Conservation (phyloP, 2,888 invertebrate species). For the Portevinia maculata region DNA sequence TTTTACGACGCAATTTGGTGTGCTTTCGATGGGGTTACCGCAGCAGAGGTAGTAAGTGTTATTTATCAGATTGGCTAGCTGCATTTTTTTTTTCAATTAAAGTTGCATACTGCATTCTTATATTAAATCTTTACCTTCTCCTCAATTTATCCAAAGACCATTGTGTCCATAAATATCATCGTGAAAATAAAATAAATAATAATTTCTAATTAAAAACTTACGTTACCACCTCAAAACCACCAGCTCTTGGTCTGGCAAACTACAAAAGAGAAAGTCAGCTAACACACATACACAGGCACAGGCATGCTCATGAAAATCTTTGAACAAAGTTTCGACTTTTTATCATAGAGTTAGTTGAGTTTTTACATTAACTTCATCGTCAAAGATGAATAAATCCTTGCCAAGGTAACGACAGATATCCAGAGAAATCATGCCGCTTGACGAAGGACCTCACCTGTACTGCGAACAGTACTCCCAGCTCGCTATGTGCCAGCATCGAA, state of each 20-base stretch:
- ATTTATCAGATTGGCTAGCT: too few relatives aligned
- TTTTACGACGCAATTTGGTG: too few relatives aligned
- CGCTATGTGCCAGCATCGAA: conserved; percentile 4
- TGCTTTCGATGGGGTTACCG: too few relatives aligned
- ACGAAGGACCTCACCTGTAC: conserved; percentile 14
- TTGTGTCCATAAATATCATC: conserved; percentile 26
- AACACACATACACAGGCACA: neutral
- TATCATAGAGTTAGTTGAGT: conserved; percentile 44
- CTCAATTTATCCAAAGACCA: neutral
- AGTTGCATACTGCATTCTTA: too few relatives aligned
- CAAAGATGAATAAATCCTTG: conserved; percentile 42
- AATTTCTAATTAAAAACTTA: conserved; percentile 62
- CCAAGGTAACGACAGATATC: conserved; percentile 33
- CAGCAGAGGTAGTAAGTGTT: too few relatives aligned
- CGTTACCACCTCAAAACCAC: conserved; percentile 15
- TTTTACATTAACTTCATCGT: conserved; percentile 55
- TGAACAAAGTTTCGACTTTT: conserved; percentile 58
- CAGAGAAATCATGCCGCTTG: conserved; percentile 25
- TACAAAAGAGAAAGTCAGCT: conserved; percentile 25
- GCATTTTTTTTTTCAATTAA: neutral
- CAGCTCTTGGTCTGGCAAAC: conserved; percentile 31
- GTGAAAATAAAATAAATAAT: neutral
- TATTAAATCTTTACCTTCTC: conserved; percentile 12
- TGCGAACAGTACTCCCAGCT: neutral
- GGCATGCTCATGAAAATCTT: conserved; percentile 1